A percentile compares a stretch with the other conserved stretches of the same genome.
Conservation (phyloP, 1,140 invertebrate genomes). For the Copidosoma floridanum region DNA sequence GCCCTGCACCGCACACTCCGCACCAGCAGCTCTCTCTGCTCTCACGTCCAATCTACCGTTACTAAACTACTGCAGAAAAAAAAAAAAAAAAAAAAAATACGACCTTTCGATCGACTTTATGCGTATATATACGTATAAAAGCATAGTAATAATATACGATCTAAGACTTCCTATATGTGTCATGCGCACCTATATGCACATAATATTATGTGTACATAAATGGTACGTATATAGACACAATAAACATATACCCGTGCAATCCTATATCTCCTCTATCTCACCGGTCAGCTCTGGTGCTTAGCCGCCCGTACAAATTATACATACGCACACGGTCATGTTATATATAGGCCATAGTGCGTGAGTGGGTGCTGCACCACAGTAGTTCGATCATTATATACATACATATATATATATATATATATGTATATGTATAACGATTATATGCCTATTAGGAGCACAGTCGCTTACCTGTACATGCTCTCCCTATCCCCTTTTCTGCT, state of each 20-base stretch:
- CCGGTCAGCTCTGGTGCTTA: conserved; percentile 18
- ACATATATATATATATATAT: no score
- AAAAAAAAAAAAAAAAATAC: no score
- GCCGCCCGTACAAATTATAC: conserved; percentile 9
- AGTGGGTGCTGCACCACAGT: not conserved
- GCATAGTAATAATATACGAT: not conserved
- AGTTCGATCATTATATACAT: conserved; percentile 37
- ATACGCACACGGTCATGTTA: not conserved
- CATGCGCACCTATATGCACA: conserved; percentile 21
- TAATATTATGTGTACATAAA: no score
- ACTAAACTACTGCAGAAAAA: no score
- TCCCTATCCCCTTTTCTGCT: conserved; percentile 17
- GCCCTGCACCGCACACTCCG: no score
- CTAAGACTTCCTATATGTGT: conserved; percentile 35
- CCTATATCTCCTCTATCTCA: conserved; percentile 17
- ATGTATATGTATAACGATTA: conserved; percentile 57
- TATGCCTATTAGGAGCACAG: conserved; percentile 55
- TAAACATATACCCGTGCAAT: conserved; percentile 23
- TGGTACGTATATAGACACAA: no score
- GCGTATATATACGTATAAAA: no score
- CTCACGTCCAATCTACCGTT: no score
- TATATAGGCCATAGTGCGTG: not conserved
- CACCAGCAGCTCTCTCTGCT: no score
- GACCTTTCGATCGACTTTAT: no score
- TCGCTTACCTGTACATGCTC: conserved; percentile 33